phyloP scores from a whole-genome alignment of 2,888 invertebrate genomes.

The Conops quadrifasciatus region DNA sequence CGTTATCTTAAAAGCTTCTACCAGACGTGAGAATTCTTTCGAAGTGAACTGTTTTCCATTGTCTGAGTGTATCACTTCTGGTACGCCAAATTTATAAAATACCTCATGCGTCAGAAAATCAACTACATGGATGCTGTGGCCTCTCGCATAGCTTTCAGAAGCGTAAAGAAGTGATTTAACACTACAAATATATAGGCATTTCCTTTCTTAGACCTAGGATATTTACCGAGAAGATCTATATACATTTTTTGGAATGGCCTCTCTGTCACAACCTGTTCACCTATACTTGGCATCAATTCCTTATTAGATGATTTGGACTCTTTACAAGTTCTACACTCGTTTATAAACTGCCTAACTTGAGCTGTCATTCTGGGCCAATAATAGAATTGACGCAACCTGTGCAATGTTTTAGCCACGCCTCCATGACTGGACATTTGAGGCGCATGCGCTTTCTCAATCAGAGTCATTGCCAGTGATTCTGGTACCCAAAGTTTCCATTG shows the following conservation, averaged over 20 bases:
- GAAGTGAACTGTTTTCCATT: not conserved
- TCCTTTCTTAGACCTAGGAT: constrained; percentile 2
- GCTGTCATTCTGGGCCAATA: not conserved
- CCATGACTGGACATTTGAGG: constrained; percentile 17
- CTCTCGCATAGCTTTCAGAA: constrained; percentile 26
- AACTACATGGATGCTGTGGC: constrained; percentile 21
- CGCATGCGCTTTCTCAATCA: constrained; percentile 24
- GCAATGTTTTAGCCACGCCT: constrained; percentile 28
- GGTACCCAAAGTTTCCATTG: constrained; percentile 36
- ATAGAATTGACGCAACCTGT: constrained; percentile 1
- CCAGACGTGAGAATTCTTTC: not conserved
- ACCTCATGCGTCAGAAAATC: constrained; percentile 14
- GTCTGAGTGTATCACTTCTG: not conserved
- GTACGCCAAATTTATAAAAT: constrained; percentile 7
- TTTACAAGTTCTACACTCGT: not conserved
- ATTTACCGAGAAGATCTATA: constrained; percentile 3
- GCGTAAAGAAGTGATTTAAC: too few species aligned
- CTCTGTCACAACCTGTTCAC: not conserved
- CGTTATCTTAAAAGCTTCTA: constrained; percentile 33
- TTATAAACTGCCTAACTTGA: not conserved
- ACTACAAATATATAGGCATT: not conserved
- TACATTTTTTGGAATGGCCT: not conserved
- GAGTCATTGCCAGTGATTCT: not conserved
- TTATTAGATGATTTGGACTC: constrained; percentile 17
- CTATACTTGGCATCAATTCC: not conserved